phyloP scores from a whole-genome alignment of 1,140 invertebrate genomes.

The Hypsibius dujardini region DNA sequence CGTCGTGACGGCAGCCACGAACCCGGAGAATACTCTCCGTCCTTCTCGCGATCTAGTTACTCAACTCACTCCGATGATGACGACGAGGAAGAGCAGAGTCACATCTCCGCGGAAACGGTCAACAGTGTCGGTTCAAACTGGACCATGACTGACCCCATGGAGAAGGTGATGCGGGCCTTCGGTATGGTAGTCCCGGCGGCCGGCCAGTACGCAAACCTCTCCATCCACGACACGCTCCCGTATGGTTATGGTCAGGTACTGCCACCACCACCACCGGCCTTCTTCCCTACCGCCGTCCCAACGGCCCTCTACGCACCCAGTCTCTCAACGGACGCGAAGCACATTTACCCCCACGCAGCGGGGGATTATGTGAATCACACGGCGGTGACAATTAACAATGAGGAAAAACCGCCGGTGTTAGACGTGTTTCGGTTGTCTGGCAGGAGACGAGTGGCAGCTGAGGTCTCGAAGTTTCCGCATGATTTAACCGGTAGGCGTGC shows the following conservation, averaged over 20 bases:
- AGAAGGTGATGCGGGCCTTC: background rate
- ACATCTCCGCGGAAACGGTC: background rate
- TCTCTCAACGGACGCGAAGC: background rate
- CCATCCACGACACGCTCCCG: background rate
- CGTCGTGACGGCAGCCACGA: background rate
- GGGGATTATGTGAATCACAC: background rate
- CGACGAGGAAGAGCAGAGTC: background rate
- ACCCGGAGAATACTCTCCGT: background rate
- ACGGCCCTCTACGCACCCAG: background rate
- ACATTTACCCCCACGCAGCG: background rate
- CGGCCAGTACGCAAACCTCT: background rate
- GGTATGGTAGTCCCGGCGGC: background rate
- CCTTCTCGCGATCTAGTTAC: background rate
- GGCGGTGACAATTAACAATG: background rate
- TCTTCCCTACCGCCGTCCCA: background rate
- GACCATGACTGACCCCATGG: background rate
- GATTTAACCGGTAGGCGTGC: background rate
- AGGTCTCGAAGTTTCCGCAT: background rate
- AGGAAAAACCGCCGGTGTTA: background rate
- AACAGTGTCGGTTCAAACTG: conserved; percentile 8
- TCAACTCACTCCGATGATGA: background rate
- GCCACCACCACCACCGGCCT: background rate
- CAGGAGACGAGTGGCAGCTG: background rate
- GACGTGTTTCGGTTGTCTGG: background rate
- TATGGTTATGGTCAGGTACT: background rate